phyloP scores from a whole-genome alignment of 2,888 invertebrate species.

The Dioctria linearis region DNA sequence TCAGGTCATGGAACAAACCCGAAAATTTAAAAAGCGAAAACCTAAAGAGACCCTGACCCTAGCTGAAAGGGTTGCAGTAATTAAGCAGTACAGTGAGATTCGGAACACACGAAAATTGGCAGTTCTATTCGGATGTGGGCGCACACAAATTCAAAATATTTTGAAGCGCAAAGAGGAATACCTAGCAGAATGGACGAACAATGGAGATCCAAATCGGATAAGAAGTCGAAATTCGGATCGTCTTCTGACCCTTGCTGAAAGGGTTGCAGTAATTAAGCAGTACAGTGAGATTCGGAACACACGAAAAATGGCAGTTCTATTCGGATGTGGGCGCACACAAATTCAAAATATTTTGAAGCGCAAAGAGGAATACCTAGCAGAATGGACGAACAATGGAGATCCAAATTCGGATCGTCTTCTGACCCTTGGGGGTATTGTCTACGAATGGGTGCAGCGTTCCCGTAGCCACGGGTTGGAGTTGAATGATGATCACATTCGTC shows the following conservation, averaged over 20 bases:
- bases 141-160: slow-evolving; percentile 41
- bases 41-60: slow-evolving; percentile 21
- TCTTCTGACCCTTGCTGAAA: not conserved
- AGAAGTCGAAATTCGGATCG: not conserved
- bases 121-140: not conserved
- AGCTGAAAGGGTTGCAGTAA: slow-evolving; percentile 22
- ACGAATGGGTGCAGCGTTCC: not conserved
- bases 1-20: not conserved
- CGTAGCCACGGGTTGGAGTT: not conserved
- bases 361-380: slow-evolving; percentile 6
- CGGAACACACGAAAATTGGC: slow-evolving; percentile 28
- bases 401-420: not conserved
- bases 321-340: slow-evolving; percentile 26
- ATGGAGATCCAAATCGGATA: not conserved
- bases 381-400: slow-evolving; percentile 20
- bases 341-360: slow-evolving; percentile 38
- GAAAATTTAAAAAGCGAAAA: not conserved
- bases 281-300: not conserved
- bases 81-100: not conserved
- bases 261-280: slow-evolving; percentile 9
- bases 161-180: slow-evolving; percentile 18
- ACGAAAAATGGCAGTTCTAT: slow-evolving; percentile 16
- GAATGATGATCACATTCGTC: not conserved
- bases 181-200: slow-evolving; percentile 28
- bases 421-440: not conserved